Conservation (phyloP, 2,888 invertebrate genomes). For the Ypsolopha scabrella region DNA sequence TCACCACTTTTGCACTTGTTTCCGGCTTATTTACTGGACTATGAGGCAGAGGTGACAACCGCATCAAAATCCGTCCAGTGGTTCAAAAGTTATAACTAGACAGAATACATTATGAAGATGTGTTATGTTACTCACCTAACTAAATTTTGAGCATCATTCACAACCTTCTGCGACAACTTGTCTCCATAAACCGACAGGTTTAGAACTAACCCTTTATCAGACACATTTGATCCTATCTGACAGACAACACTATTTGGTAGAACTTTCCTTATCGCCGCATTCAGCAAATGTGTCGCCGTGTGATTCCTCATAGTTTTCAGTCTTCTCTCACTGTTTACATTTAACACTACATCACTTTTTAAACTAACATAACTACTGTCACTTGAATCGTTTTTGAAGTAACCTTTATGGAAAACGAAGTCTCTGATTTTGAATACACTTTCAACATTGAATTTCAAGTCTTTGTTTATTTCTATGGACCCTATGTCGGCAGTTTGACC, state of each 20-base stretch:
- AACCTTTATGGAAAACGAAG: slow-evolving; percentile 78
- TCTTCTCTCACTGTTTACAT: slow-evolving; percentile 71
- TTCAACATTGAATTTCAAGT: slow-evolving; percentile 66
- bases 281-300: slow-evolving; percentile 82
- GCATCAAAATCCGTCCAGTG: no score
- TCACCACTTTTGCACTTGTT: no score
- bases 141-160: slow-evolving; percentile 72
- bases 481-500: slow-evolving; percentile 83
- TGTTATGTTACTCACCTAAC: slow-evolving; percentile 58
- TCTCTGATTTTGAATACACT: slow-evolving; percentile 74
- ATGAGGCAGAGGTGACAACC: no score
- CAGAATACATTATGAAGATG: neutral
- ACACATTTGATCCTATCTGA: slow-evolving; percentile 79
- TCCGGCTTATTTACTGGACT: no score
- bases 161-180: slow-evolving; percentile 69
- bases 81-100: neutral
- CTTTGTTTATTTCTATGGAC: slow-evolving; percentile 49
- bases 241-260: slow-evolving; percentile 74
- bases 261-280: slow-evolving; percentile 75
- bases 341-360: slow-evolving; percentile 62
- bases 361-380: slow-evolving; percentile 39
- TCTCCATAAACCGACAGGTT: slow-evolving; percentile 79
- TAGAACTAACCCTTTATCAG: slow-evolving; percentile 71
- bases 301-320: slow-evolving; percentile 80
- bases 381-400: slow-evolving; percentile 29